Base-by-base conservation (phyloP, 1,140 invertebrate species). In the Plutomurus gul region DNA sequence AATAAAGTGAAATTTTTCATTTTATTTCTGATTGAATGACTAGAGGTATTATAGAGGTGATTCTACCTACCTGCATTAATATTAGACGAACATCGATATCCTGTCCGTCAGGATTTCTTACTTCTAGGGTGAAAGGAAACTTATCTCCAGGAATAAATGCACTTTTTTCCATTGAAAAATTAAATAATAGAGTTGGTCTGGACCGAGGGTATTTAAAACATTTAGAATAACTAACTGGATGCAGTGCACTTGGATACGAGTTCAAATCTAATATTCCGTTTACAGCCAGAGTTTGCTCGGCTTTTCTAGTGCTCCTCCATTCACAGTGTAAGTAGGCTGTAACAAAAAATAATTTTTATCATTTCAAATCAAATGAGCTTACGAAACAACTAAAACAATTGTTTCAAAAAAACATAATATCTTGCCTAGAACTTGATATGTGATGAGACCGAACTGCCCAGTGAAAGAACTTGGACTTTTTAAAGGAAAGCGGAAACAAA, bases 191-290 rank as follows among this genome's bases (percentile, higher is more conserved):
- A 65, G 25, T 27, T 3, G 56, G 56, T 65, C 56, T 25, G 13
- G 56, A 65, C 4, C 56, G 56, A n/a, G 56, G 56, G 10, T 65
- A 65, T 33, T 65, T 65, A 36, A 65, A 65, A 36, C 56, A 65
- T 65, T 65, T 65, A 33, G 56, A 65, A 27, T 30, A 65, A 65
- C 56, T 65, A 1, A 65, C 56, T 33, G 56, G 56, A 18, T n/a
- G 18, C 13, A 65, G 18, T 1, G 56, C 56, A 65, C 56, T 65
- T 13, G 56, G 56, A n/a, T 30, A 7, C 18, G 56, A 65, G 36
- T 65, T 65, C 36, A 65, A 36, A 65, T 65, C 56, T 65, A 65
- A 65, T n/a, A n/a, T 65, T 65, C 56, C 56, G 36, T 65, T 65
- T 4, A 65, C 56, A 18, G 6, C 11, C 3, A 65, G 13, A 33